A percentile compares a stretch with the other conserved stretches of the same genome.
Conservation (phyloP, 2,888 invertebrate species). For the Harpalus rufipes region DNA sequence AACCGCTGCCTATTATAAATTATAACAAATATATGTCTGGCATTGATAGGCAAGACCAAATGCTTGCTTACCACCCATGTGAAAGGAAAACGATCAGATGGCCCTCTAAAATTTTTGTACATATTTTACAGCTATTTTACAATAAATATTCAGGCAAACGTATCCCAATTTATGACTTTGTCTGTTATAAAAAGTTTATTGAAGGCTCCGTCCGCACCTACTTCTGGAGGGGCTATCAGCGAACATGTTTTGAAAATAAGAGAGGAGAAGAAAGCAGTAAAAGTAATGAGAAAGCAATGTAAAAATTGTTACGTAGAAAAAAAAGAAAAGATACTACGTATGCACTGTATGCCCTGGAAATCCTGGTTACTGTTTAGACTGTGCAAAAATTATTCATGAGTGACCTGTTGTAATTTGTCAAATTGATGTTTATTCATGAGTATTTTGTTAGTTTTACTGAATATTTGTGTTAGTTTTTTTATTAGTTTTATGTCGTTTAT, state of each 20-base stretch:
- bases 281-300: slow-evolving; percentile 4
- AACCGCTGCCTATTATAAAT: too few species aligned
- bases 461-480: background rate
- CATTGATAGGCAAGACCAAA: too few species aligned
- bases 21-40: too few species aligned
- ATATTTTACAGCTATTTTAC: slow-evolving; percentile 8
- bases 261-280: background rate
- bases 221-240: background rate
- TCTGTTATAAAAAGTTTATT: too few species aligned
- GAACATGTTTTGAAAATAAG: background rate
- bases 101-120: background rate
- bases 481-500: background rate
- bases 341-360: background rate
- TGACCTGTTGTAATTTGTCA: slow-evolving; percentile 8
- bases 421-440: slow-evolving; percentile 8
- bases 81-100: slow-evolving; percentile 4
- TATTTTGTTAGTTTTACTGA: background rate
- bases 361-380: slow-evolving; percentile 8
- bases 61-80: slow-evolving; percentile 7
- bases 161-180: background rate
- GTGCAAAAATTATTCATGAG: background rate
- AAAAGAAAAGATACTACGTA: slow-evolving; percentile 8
- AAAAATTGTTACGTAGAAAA: background rate
- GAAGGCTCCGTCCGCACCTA: too few species aligned
- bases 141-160: background rate